phyloP scores from a whole-genome alignment of 2,797 vertebrate species.

The Chloroceryle amazona region DNA sequence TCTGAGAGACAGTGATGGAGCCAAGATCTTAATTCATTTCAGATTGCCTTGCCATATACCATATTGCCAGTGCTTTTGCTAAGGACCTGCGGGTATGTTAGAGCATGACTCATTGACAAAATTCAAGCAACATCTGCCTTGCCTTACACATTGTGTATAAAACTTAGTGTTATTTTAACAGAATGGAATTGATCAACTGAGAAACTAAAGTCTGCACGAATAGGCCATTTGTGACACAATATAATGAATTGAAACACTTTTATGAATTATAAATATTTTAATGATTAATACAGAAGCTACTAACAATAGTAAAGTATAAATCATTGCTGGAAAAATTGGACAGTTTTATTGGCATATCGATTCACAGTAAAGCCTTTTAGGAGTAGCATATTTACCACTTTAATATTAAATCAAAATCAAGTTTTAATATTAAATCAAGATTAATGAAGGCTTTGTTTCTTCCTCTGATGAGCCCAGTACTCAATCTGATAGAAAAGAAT shows the following conservation, averaged over 20 bases:
- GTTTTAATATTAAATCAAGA: neutral
- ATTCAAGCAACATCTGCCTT: slow-evolving; percentile 17
- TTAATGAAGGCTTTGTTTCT: neutral
- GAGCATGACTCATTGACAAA: neutral
- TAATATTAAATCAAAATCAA: neutral
- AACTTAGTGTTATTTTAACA: neutral
- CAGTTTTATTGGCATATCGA: neutral
- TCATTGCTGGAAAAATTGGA: neutral
- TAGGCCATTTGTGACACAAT: neutral
- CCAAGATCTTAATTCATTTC: neutral
- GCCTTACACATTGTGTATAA: neutral
- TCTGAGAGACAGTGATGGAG: neutral
- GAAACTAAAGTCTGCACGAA: neutral
- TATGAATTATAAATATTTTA: neutral
- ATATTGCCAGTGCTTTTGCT: neutral
- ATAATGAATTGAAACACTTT: neutral
- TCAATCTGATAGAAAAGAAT: neutral
- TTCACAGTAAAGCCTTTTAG: neutral
- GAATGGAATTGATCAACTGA: neutral
- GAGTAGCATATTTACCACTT: neutral
- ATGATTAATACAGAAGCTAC: neutral
- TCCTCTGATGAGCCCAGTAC: neutral
- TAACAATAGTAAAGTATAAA: neutral
- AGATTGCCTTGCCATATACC: neutral
- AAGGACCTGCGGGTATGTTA: neutral